Conservation (phyloP, 2,888 invertebrate genomes). For the Meliscaeva auricollis region DNA sequence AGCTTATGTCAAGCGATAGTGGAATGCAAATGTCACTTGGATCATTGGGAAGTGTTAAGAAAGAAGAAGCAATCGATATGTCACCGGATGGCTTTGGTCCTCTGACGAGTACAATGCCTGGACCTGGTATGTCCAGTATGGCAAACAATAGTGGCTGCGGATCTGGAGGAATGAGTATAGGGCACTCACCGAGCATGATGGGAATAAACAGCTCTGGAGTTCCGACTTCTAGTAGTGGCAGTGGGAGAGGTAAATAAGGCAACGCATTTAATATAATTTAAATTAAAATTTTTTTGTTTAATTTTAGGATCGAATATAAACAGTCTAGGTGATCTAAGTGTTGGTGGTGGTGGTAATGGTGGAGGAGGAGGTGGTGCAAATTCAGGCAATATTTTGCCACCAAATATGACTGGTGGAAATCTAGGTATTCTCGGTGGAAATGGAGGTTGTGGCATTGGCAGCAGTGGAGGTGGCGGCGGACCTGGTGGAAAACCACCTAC, state of each 20-base stretch:
- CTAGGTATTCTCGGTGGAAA: slow-evolving; percentile 42
- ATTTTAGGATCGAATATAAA: slow-evolving; percentile 47
- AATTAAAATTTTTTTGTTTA: not conserved
- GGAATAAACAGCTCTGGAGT: slow-evolving; percentile 39
- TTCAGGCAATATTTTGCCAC: slow-evolving; percentile 45
- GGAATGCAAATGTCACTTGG: slow-evolving; percentile 78
- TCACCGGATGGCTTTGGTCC: slow-evolving; percentile 82
- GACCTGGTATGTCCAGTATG: slow-evolving; percentile 35
- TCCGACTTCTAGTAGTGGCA: slow-evolving; percentile 16
- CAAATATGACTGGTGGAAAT: slow-evolving; percentile 52
- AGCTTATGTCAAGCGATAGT: slow-evolving; percentile 62
- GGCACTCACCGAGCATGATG: slow-evolving; percentile 60
- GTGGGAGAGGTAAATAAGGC: slow-evolving; percentile 45
- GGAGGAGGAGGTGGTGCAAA: slow-evolving; percentile 16
- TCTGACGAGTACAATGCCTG: slow-evolving; percentile 73
- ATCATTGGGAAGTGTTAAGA: slow-evolving; percentile 80
- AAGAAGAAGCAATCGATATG: slow-evolving; percentile 81
- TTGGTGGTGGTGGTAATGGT: slow-evolving; percentile 9
- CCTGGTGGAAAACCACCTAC: slow-evolving; percentile 70
- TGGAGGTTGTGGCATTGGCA: slow-evolving; percentile 39
- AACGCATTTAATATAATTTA: not conserved
- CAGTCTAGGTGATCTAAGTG: slow-evolving; percentile 42
- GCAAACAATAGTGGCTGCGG: slow-evolving; percentile 50
- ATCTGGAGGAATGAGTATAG: slow-evolving; percentile 49
- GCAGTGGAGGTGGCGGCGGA: slow-evolving; percentile 59